Evolutionary conservation across 2,888 invertebrate genomes (phyloP).

Genomic region (Argynnis bischoffii): DNA sequence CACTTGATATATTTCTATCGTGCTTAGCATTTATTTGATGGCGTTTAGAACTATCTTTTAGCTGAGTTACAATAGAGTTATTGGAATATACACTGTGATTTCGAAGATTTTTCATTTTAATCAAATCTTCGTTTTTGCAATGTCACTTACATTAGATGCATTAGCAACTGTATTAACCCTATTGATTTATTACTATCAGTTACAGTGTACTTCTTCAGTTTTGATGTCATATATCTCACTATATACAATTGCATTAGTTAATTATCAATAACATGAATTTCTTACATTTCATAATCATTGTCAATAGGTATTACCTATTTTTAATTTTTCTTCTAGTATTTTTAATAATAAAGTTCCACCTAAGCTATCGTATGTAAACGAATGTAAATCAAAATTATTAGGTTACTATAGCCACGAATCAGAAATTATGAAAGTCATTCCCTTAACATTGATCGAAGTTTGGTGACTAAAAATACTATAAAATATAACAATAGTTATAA

Average conservation of each 20-base stretch:
- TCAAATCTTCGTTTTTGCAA: too few species aligned
- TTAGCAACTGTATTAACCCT: too few species aligned
- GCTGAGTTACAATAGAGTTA: not conserved
- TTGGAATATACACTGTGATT: not conserved
- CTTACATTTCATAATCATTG: too few species aligned
- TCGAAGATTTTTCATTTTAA: not conserved
- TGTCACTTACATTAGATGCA: too few species aligned
- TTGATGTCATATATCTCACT: too few species aligned
- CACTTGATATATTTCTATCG: conserved; percentile 5
- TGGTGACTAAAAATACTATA: not conserved
- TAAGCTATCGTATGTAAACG: not conserved
- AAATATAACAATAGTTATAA: not conserved
- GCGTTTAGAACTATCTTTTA: not conserved
- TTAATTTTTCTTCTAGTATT: too few species aligned
- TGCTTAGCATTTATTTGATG: conserved; percentile 3
- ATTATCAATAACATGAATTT: too few species aligned
- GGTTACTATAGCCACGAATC: conserved; percentile 18
- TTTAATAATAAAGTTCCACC: not conserved
- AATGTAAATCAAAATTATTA: conserved; percentile 6
- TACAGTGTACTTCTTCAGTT: too few species aligned
- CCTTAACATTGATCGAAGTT: conserved; percentile 6
- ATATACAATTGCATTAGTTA: too few species aligned
- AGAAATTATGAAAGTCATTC: conserved; percentile 3
- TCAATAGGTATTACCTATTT: too few species aligned
- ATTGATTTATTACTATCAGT: too few species aligned